Conservation (phyloP, 2,888 invertebrate genomes). For the Noctua fimbriata region DNA sequence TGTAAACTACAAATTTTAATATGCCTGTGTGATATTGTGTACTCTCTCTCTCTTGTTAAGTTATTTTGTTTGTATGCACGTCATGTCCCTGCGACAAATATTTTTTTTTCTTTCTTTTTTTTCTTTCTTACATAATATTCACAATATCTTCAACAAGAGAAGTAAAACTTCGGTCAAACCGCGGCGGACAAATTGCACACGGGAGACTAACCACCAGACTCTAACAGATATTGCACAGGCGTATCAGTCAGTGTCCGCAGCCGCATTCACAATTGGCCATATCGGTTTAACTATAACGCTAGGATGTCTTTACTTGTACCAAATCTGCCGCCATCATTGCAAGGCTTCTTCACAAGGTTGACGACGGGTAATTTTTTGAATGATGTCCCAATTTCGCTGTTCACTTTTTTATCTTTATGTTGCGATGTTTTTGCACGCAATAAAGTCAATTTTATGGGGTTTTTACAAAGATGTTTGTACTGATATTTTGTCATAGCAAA, state of each 20-base stretch:
- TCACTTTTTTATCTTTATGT: conserved; percentile 62
- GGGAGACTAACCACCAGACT: not conserved
- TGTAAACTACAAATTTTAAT: not conserved
- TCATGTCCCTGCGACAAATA: too few species aligned
- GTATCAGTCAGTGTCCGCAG: not conserved
- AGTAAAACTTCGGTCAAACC: not conserved
- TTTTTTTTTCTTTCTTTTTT: too few species aligned
- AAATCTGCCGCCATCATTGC: conserved; percentile 55
- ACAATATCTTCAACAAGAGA: not conserved
- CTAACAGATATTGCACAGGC: not conserved
- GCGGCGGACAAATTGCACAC: not conserved
- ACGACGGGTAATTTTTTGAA: conserved; percentile 77
- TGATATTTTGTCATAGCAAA: not conserved
- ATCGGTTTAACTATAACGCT: not conserved
- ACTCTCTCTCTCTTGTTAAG: too few species aligned
- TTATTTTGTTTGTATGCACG: too few species aligned
- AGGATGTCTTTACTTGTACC: conserved; percentile 51
- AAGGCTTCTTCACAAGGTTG: conserved; percentile 74
- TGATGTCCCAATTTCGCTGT: conserved; percentile 68
- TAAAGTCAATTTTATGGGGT: conserved; percentile 34
- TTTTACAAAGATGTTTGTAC: not conserved
- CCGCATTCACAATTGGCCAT: not conserved
- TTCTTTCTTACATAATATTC: not conserved
- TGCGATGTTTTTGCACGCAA: conserved; percentile 49
- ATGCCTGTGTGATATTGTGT: not conserved